Base-by-base conservation (phyloP, 2,113 vertebrate species). In the Anolis sagrei region DNA sequence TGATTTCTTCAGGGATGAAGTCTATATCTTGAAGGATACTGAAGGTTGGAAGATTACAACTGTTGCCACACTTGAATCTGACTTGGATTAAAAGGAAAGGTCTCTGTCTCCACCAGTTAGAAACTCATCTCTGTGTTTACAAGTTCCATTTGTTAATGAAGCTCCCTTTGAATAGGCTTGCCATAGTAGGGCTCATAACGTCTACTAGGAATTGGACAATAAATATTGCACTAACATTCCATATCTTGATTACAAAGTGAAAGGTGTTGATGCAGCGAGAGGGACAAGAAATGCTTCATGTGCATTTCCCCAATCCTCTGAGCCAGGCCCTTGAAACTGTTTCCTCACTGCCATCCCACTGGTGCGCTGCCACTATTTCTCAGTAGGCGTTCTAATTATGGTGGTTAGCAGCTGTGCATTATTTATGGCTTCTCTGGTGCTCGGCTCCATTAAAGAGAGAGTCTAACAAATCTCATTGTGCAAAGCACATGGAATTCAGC, bases 251-350 rank as follows among this genome's bases (percentile, higher is more conserved):
- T 54, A 82, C 84, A 81, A 89, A 83, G 58, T n/a, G 70, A 73
- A 89, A 92, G 39, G 79, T 75, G 70, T 82, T 69, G 19, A 66
- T 21, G 36, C 70, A 9, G 34, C 32, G 32, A 82, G 36, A 48
- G 81, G 61, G 29, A 84, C 39, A 51, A 78, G 61, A 92, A 83
- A 27, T 1, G 36, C 54, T 16, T 27, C 49, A 16, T 2, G 44
- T 29, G 34, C 32, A 18, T 23, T 14, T 83, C 84, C 54, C 36
- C 23, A 32, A 48, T 19, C 29, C 9, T 14, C n/a, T 76, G 86
- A 10, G 0, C 54, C 44, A 0, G 1, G 0, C 1, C 80, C 13
- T 54, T 36, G 7, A 27, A 58, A 88, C 49, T 82, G 66, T 36
- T 44, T 82, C 61, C 62, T 61, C 80, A 80, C 69, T 88, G 54